A percentile compares a stretch with the other conserved stretches of the same genome.
Conservation (phyloP, 2,113 vertebrate species). For the Tenebrosternarchus preto region DNA sequence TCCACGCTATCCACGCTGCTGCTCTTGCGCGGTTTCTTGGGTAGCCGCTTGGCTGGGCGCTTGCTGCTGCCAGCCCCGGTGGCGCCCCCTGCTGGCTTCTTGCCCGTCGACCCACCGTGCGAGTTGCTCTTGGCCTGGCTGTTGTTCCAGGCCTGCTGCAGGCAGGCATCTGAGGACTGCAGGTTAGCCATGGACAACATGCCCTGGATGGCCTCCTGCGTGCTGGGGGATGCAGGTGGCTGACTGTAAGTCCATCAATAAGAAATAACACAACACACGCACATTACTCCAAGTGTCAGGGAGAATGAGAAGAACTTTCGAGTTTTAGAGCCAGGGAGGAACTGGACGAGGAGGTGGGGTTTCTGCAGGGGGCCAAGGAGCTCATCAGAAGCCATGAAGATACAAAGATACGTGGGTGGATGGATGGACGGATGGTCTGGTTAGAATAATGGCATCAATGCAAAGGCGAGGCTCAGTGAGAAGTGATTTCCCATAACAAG, state of each 20-base stretch:
- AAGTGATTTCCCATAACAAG: slow-evolving; percentile 26
- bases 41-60: slow-evolving; percentile 78
- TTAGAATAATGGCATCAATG: neutral
- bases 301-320: slow-evolving; percentile 47
- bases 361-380: slow-evolving; percentile 1
- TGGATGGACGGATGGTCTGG: neutral
- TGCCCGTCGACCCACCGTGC: slow-evolving; percentile 73
- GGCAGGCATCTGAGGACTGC: slow-evolving; percentile 90
- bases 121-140: slow-evolving; percentile 86
- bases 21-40: slow-evolving; percentile 89
- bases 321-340: slow-evolving; percentile 43
- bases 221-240: slow-evolving; percentile 98
- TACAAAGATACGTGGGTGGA: neutral
- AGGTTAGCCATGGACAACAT: slow-evolving; percentile 99
- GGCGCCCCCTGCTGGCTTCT: slow-evolving; percentile 73
- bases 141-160: slow-evolving; percentile 85
- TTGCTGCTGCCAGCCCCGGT: slow-evolving; percentile 73
- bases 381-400: slow-evolving; percentile 10
- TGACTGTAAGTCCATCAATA: slow-evolving; percentile 83
- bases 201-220: slow-evolving; percentile 99
- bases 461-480: slow-evolving; percentile 9
- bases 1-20: slow-evolving; percentile 83
- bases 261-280: slow-evolving; percentile 72
- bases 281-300: slow-evolving; percentile 65
- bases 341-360: slow-evolving; percentile 7